Base-by-base conservation (phyloP, 2,113 vertebrate genomes). In the Psittacula cyanocephala region DNA sequence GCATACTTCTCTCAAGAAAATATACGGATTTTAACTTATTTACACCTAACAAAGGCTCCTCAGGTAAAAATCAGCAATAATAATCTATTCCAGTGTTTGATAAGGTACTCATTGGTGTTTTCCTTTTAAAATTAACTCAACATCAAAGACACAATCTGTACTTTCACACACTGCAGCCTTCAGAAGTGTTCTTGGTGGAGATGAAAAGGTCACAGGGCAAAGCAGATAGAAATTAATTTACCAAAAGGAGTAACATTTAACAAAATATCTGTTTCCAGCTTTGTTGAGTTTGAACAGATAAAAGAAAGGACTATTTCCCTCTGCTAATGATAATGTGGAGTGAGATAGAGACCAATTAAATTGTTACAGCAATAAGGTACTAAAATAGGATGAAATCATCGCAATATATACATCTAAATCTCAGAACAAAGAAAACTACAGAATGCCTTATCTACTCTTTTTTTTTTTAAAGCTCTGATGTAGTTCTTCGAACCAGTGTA, bases 231-330 rank as follows among this genome's bases (percentile, higher is more conserved):
- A 92, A 79, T 74, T n/a, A 81, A 95, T 70, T 95, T 93, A 95
- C 67, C 27, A 79, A 84, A 92, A 90, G n/a, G 57, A 96, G 89
- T 62, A n/a, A 57, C n/a, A 89, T 92, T 93, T 75, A 93, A 94
- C 93, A 97, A 94, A 98, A 85, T 95, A 89, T 81, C 87, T 67
- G 80, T 91, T 96, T 97, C 92, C 93, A 96, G 90, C 72, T 87
- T 95, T 93, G 41, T 11, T 28, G 84, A 77, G 33, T 62, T 88
- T 91, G 83, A 97, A 95, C 86, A 95, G 95, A 97, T 82, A 43
- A 97, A 98, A 96, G 94, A 92, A 6, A 74, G 75, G 79, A 80
- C 83, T 95, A 91, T 76, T 93, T 95, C 70, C 92, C 82, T 94
- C 95, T 81, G 71, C 75, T 93, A 90, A 92, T 91, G 83, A 91